Percentiles rank a stretch among this genome's conserved stretches.
Evolutionary conservation across 2,797 vertebrate genomes (phyloP).

Genomic region (Pelodytes ibericus): DNA sequence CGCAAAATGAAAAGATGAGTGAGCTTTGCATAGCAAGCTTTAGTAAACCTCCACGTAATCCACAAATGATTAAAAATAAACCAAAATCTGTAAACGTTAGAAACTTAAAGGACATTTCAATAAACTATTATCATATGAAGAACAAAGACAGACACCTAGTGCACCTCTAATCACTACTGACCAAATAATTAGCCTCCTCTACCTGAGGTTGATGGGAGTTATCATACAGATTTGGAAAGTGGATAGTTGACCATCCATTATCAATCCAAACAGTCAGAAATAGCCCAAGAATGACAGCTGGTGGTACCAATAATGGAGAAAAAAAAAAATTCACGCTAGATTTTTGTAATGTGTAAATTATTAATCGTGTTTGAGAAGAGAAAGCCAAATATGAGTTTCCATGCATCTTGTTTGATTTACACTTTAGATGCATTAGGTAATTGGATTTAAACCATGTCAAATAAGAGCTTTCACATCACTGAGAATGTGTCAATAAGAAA

Average conservation of each 20-base stretch:
- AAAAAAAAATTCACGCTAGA: no score
- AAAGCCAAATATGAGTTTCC: conserved; percentile 24
- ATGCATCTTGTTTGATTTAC: conserved; percentile 14
- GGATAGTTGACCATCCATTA: not conserved
- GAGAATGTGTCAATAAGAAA: not conserved
- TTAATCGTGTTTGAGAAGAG: conserved; percentile 61
- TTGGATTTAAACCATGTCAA: conserved; percentile 20
- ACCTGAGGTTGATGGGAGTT: no score
- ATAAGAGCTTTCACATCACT: conserved; percentile 1
- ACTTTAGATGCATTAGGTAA: conserved; percentile 2
- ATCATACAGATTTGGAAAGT: not conserved
- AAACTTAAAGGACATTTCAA: no score
- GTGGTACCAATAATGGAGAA: conserved; percentile 52
- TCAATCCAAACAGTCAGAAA: conserved; percentile 26
- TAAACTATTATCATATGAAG: no score
- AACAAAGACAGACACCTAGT: no score
- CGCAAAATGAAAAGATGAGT: no score
- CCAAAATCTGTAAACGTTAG: no score
- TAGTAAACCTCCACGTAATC: no score
- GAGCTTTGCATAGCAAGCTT: no score
- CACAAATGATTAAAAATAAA: no score
- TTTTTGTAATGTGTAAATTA: conserved; percentile 66
- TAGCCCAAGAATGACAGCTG: conserved; percentile 46
- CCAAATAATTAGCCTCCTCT: no score
- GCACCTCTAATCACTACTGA: no score